Evolutionary conservation across 2,113 vertebrate species (phyloP), one percentile per base, ranked within the genome.

Genomic region (Brienomyrus brachyistius): DNA sequence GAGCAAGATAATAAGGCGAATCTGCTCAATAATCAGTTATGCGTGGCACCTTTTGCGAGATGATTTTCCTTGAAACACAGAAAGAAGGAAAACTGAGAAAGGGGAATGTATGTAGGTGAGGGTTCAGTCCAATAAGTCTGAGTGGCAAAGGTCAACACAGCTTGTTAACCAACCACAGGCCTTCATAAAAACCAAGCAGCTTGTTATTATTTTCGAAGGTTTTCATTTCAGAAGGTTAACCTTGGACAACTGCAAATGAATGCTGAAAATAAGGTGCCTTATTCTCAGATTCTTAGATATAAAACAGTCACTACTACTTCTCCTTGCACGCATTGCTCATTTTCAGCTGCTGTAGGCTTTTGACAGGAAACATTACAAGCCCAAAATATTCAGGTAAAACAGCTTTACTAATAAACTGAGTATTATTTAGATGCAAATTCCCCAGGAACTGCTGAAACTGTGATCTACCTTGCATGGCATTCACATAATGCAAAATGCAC

Each of bases 191-290:
- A 94, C 93, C 93, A 94, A 92, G 92, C 94, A 92, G 93, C 91
- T 92, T 95, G 92, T 95, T 93, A 93, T 95, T 96, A 95, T 95
- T 95, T 95, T 94, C 92, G 93, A 92, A 97, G 95, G 95, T 95
- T 96, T 96, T 96, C 96, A 96, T 94, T 92, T 94, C 93, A 93
- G 93, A 94, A 93, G 92, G 96, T 96, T 97, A 97, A 97, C 96
- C 96, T 96, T 94, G 95, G 95, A 96, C 95, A 97, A 96, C 95
- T 96, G 94, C 90, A 94, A 92, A 90, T 89, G 94, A 97, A 97
- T 95, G 94, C 96, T 97, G 96, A 97, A 82, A 97, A 98, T 98
- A 96, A 97, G 95, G 94, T 91, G 3, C 62, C 4, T 31, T 70
- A 70, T 70, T 27, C 62, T 70, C 62, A 27, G 62, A 31, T 70